A percentile compares a stretch with the other conserved stretches of the same genome.
These are phyloP conservation scores for Agrotis clavis DNA, from an alignment of 2,888 invertebrate species.

Conservation along the genomic window DNA sequence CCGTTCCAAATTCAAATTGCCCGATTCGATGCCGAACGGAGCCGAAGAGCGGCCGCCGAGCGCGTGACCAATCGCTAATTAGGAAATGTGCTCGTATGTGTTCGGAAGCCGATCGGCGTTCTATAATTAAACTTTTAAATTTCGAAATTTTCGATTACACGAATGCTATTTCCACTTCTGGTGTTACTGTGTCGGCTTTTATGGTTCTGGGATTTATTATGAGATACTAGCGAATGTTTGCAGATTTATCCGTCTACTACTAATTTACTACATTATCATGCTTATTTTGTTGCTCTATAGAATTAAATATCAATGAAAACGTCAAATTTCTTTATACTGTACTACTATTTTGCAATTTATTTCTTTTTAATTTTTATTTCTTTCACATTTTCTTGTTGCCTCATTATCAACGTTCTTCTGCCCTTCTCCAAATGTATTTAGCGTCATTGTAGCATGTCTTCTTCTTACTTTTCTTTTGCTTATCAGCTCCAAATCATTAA, in stretches of 20 bases:
- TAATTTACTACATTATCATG: neutral
- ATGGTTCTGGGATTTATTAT: slow-evolving; percentile 64
- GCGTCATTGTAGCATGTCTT: too few relatives aligned
- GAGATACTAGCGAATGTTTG: slow-evolving; percentile 56
- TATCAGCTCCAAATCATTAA: neutral
- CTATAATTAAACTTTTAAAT: slow-evolving; percentile 88
- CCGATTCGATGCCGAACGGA: slow-evolving; percentile 84
- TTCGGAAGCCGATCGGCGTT: slow-evolving; percentile 88
- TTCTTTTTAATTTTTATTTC: neutral
- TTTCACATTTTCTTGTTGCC: neutral
- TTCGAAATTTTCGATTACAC: slow-evolving; percentile 87
- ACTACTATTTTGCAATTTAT: neutral
- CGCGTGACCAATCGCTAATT: slow-evolving; percentile 91
- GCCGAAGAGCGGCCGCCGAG: slow-evolving; percentile 81
- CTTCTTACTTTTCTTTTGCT: too few relatives aligned
- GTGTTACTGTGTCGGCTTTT: slow-evolving; percentile 82
- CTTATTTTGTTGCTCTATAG: neutral
- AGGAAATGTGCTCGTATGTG: slow-evolving; percentile 85
- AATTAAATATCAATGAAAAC: neutral
- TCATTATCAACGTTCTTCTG: too few relatives aligned
- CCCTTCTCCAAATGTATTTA: too few relatives aligned
- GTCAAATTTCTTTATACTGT: neutral
- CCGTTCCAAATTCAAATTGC: slow-evolving; percentile 89
- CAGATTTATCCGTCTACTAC: slow-evolving; percentile 25
- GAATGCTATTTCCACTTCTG: slow-evolving; percentile 84